Evolutionary conservation across 2,888 invertebrate genomes (phyloP), one percentile per base, ranked within the genome.

Genomic region (Melieria omissa): DNA sequence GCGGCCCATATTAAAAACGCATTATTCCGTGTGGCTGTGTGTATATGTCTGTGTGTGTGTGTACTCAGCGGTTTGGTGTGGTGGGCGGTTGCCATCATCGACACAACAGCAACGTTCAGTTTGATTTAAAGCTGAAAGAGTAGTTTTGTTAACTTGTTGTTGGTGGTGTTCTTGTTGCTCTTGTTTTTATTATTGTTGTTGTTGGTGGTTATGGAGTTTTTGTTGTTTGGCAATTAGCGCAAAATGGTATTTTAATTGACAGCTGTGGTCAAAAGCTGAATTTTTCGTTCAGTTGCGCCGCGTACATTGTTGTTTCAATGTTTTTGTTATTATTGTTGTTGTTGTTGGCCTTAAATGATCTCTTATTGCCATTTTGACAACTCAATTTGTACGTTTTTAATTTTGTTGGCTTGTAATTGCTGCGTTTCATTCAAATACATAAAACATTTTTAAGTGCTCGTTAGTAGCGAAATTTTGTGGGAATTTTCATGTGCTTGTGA

Each of bases 241-340:
- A 65, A 78, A 81, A 81, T 79, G 80, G 77, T 77, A 77, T 80
- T 81, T 79, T 81, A 82, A 81, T 81, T 81, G 82, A 81, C 75
- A 80, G 79, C 78, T 80, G 77, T 72, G 78, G 78, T 76, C 75
- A 64, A 60, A 49, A 14, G 29, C 29, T 29, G 29, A 29, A 29
- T 29, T 29, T 29, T 29, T 29, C 29, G 29, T 29, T 29, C 29
- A 3, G 29, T 29, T 29, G 29, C 29, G 29, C 29, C 1, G 29
- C 29, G 29, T 29, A 29, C 29, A 29, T 29, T 29, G 29, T 29
- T 29, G 29, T 3, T 65, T 57, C 57, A 49, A 45, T 49, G 57
- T 47, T 62, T 69, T 49, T 49, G 52, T 49, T 49, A 46, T 16
- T 29, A 8, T 4, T 61, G 8, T 61, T 14, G 7, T 42, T 52